These are phyloP conservation scores for Acanthoscelides obtectus DNA, from an alignment of 2,888 invertebrate species.

Conservation along the genomic window DNA sequence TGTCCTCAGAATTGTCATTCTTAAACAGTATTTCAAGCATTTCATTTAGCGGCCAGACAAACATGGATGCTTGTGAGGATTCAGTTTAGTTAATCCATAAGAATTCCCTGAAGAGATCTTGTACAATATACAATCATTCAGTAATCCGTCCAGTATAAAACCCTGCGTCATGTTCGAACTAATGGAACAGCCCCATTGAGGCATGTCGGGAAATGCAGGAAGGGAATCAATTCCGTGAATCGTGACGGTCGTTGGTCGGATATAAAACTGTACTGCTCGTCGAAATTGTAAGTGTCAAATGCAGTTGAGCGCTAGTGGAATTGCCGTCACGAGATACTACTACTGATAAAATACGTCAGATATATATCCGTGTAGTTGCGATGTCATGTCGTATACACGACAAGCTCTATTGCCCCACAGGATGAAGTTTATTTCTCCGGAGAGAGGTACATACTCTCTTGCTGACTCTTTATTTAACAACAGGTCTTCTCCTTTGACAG, in stretches of 20 bases:
- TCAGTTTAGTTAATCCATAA: too few species aligned
- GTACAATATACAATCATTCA: background rate
- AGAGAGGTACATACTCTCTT: too few species aligned
- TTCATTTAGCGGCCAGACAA: too few species aligned
- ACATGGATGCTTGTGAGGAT: too few species aligned
- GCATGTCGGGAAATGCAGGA: background rate
- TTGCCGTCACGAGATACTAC: background rate
- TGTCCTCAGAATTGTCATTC: too few species aligned
- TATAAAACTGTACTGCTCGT: background rate
- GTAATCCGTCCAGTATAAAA: background rate
- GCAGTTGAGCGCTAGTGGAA: background rate
- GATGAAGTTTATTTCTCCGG: background rate
- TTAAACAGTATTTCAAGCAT: too few species aligned
- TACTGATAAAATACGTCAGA: background rate
- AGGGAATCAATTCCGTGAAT: background rate
- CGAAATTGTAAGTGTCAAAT: background rate
- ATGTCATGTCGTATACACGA: background rate
- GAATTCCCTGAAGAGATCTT: too few species aligned
- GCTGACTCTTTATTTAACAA: too few species aligned
- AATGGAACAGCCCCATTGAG: background rate
- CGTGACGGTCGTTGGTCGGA: background rate
- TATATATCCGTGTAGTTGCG: background rate
- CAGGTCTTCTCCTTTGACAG: too few species aligned
- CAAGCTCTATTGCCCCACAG: background rate
- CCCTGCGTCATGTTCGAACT: background rate